Evolutionary conservation across 2,888 invertebrate genomes (phyloP).

Genomic region (Taphrorychus bicolor): DNA sequence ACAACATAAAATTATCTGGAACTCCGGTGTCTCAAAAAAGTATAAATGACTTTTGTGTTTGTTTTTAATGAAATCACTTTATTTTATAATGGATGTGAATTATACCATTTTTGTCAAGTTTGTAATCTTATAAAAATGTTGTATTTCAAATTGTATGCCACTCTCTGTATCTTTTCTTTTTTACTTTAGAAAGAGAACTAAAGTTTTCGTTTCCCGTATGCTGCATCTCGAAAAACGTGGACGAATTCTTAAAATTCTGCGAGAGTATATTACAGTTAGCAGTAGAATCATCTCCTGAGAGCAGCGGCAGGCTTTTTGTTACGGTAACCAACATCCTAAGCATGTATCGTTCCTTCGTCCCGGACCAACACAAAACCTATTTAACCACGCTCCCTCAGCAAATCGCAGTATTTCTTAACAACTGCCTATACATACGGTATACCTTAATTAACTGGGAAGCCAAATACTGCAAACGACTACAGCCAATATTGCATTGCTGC

Average conservation of each 20-base stretch:
- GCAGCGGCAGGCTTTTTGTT: conserved; percentile 71
- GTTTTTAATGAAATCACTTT: too few relatives aligned
- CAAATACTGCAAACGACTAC: conserved; percentile 71
- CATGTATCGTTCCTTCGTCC: conserved; percentile 78
- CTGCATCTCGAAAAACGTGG: conserved; percentile 68
- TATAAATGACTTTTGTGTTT: too few relatives aligned
- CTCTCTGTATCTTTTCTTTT: too few relatives aligned
- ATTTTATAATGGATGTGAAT: too few relatives aligned
- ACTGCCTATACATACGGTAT: conserved; percentile 88
- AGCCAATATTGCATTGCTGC: conserved; percentile 63
- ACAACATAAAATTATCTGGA: too few relatives aligned
- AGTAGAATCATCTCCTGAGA: conserved; percentile 66
- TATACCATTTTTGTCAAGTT: too few relatives aligned
- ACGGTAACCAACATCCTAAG: conserved; percentile 78
- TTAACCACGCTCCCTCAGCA: conserved; percentile 88
- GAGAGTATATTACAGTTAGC: conserved; percentile 73
- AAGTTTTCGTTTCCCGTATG: conserved; percentile 58
- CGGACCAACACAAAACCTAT: conserved; percentile 79
- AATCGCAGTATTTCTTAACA: conserved; percentile 88
- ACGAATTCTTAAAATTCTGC: conserved; percentile 70
- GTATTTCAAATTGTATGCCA: too few relatives aligned
- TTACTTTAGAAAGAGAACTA: too few relatives aligned
- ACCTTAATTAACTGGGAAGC: conserved; percentile 71
- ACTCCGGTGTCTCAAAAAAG: too few relatives aligned
- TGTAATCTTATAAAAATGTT: too few relatives aligned